Base-by-base conservation (phyloP, 2,113 vertebrate species). In the Scomber colias region DNA sequence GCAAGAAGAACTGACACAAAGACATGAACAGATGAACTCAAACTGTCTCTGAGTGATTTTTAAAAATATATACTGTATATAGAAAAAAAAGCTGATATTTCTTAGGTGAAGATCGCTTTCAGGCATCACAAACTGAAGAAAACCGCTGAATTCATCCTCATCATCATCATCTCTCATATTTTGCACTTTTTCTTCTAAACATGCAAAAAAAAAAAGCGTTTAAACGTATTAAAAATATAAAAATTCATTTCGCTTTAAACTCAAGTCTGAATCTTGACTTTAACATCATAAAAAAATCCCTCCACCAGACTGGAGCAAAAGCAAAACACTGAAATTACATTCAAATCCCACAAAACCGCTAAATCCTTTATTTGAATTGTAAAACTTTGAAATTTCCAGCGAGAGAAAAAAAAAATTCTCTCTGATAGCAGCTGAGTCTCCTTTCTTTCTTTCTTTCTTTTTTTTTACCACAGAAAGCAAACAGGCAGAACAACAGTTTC, bases 311-410 rank as follows among this genome's bases (percentile, higher is more conserved):
- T n/a, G 3, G 5, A 74, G 14, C 19, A 71, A 69, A 27, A 73
- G 14, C 2, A 71, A 57, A 74, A 44, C 5, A 0, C 48, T 5
- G 1, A 48, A 75, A 60, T 44, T 0, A 9, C n/a, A 61, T 71
- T 74, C 11, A 80, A 59, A 49, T 24, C 66, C 3, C 3, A 13
- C 35, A 79, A 65, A 65, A 24, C 5, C n/a, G 54, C 24, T n/a
- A 57, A 77, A 64, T 3, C 5, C 0, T 16, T 55, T 2, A 55
- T 72, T 56, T 80, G 40, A 75, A 17, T 19, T 51, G 56, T 13
- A 65, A 72, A 77, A 19, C 3, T 3, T 11, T 13, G 4, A 51
- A 12, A 73, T 21, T n/a, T 72, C 50, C 31, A 77, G 21, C 3
- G 21, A 15, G 12, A 15, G 10, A 31, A 53, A 19, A 48, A 11